Conservation (phyloP, 2,797 vertebrate species). For the Naso thynnoides region DNA sequence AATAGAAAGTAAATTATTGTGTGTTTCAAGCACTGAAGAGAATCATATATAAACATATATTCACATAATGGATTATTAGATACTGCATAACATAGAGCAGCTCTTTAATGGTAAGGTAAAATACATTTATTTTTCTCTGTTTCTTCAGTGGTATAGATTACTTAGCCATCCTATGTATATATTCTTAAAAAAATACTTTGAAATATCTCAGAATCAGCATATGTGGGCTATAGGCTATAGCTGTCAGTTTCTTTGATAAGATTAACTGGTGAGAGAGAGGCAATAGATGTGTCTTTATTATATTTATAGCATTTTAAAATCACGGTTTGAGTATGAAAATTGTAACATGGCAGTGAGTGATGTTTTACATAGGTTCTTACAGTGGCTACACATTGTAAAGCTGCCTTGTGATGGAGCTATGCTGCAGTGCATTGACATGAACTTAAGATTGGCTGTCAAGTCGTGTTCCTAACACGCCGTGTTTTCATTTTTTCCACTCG, state of each 20-base stretch:
- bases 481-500: constrained; percentile 60
- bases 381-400: constrained; percentile 52
- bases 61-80: background rate
- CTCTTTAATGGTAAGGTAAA: background rate
- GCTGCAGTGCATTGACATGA: constrained; percentile 67
- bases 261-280: constrained; percentile 37
- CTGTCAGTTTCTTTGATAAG: constrained; percentile 15
- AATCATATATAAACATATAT: background rate
- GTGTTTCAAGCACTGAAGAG: background rate
- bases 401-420: constrained; percentile 68
- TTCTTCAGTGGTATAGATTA: background rate
- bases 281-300: constrained; percentile 45
- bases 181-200: constrained; percentile 2
- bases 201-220: constrained; percentile 1
- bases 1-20: constrained; percentile 3
- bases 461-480: constrained; percentile 50
- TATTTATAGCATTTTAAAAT: constrained; percentile 39
- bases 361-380: constrained; percentile 65
- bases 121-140: background rate
- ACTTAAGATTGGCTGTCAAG: constrained; percentile 75
- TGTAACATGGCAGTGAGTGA: constrained; percentile 66
- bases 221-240: constrained; percentile 11
- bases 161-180: background rate
- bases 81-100: background rate
- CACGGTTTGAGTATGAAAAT: constrained; percentile 35